Conservation (phyloP, 2,113 vertebrate genomes). For the Ibidorhyncha struthersii region DNA sequence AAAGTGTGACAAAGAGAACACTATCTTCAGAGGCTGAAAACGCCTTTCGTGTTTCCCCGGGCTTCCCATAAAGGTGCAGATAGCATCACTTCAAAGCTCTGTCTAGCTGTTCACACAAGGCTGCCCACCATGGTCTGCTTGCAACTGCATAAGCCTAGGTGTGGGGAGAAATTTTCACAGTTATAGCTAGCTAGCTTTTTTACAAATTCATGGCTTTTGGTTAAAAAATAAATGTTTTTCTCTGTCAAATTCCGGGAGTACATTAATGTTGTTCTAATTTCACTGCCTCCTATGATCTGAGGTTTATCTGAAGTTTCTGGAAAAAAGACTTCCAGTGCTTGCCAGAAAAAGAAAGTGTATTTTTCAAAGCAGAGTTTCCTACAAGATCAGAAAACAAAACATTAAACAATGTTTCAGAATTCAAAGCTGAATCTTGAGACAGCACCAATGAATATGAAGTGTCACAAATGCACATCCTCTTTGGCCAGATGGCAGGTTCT, state of each 20-base stretch:
- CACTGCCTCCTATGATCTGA: neutral
- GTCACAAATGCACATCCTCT: neutral
- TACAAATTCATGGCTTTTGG: neutral
- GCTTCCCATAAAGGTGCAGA: neutral
- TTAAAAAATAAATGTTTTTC: neutral
- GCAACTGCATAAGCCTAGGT: neutral
- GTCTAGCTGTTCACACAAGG: neutral
- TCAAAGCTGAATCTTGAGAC: neutral
- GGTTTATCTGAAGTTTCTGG: neutral
- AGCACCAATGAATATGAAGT: neutral
- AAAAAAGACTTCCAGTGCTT: neutral
- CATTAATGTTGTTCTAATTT: neutral
- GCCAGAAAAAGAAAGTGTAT: accelerated
- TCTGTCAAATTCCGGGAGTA: neutral
- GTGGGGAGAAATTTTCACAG: neutral
- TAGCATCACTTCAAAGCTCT: neutral
- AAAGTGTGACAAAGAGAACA: neutral
- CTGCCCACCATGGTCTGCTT: neutral
- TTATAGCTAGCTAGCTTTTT: neutral
- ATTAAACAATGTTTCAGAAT: neutral
- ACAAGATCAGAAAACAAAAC: neutral
- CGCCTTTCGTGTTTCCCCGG: neutral
- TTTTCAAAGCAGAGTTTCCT: neutral
- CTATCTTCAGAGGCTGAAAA: neutral
- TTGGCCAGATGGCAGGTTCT: neutral